Evolutionary conservation across 2,113 vertebrate species (phyloP), one percentile per base, ranked within the genome.

Genomic region (Brachypteracias leptosomus): DNA sequence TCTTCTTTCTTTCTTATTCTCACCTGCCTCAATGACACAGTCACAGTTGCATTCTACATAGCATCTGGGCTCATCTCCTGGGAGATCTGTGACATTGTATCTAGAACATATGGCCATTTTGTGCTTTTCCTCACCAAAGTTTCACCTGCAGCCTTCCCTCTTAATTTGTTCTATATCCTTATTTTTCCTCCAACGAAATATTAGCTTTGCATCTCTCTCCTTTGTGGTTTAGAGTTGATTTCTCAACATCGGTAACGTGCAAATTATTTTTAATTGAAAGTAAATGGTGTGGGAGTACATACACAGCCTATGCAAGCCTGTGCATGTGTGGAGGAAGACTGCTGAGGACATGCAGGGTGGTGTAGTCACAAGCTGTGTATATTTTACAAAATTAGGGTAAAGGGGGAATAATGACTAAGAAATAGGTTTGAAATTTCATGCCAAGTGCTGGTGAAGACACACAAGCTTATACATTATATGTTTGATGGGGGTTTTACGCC

Each of bases 51-150:
- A 67, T 63, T 74, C 44, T 52, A 19, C 51, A 10, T 6, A 65
- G 61, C 83, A 94, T 81, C 68, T 94, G 90, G 68, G 42, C 51
- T 90, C 59, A 61, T 72, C 83, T 95, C 85, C 73, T 54, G 62
- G 57, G 85, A 94, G 28, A 94, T 59, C 49, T 49, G 52, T 49
- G 33, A 40, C 52, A 13, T 26, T 84, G 85, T 57, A 84, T 70
- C 90, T 67, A 77, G 59, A 88, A 78, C 88, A 82, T 57, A 84
- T 38, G 83, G 79, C 44, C 20, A 42, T 83, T 93, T 59, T 6
- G 25, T 2, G 7, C 76, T 77, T 92, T 63, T 42, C 42, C 78
- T 59, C 52, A 73, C 19, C 65, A 67, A 79, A 71, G 38, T 84
- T 90, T 67, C 29, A 70, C 44, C 51, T 74, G 55, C 63, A 88